phyloP scores from a whole-genome alignment of 37 sponge, comb jelly and placozoan species.

The Dysidea cf. avara region DNA sequence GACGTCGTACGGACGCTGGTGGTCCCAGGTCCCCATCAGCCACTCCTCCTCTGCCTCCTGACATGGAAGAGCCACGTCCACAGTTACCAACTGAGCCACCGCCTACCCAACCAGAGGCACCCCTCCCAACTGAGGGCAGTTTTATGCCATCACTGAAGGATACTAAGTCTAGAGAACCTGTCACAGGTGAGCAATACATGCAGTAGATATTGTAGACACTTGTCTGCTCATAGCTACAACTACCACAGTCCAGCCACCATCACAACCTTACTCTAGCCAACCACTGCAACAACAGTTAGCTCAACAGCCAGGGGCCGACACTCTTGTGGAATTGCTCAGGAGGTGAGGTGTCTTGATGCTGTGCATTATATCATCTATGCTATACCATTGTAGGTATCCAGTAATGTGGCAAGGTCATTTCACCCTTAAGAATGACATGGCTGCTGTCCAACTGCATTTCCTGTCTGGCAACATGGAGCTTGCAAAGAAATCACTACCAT shows the following conservation, averaged over 20 bases:
- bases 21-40: not conserved
- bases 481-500: conserved; percentile 79
- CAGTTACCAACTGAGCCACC: not conserved
- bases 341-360: conserved; percentile 61
- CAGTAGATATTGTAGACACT: no score
- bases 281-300: not conserved
- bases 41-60: not conserved
- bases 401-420: conserved; percentile 98
- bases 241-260: not conserved
- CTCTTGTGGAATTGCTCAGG: conserved; percentile 53
- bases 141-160: no score
- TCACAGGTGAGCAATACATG: no score
- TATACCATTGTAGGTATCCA: conserved; percentile 69
- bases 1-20: no score
- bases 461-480: conserved; percentile 81
- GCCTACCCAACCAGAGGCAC: not conserved
- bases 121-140: not conserved
- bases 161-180: no score
- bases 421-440: conserved; percentile 92
- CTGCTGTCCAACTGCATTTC: conserved; percentile 95
- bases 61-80: not conserved
- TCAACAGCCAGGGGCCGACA: conserved; percentile 19
- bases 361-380: not conserved
- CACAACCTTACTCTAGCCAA: not conserved
- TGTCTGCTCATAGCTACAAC: not conserved